Percentiles rank a stretch among this genome's conserved stretches.
Evolutionary conservation across 2,113 vertebrate genomes (phyloP).

Genomic region (Notechis scutatus): DNA sequence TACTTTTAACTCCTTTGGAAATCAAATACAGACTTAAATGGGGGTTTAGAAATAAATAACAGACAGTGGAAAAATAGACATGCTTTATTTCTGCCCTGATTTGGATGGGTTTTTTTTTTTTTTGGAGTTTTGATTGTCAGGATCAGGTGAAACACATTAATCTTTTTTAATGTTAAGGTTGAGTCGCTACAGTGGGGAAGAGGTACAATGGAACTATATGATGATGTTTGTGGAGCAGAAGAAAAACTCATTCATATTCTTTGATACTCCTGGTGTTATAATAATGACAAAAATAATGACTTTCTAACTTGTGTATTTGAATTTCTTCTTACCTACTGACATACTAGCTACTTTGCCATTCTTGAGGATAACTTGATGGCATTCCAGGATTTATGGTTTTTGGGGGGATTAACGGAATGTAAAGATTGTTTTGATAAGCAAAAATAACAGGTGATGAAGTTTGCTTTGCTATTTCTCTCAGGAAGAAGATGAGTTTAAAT

Average conservation of each 20-base stretch:
- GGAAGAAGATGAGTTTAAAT: not conserved
- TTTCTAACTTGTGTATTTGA: not conserved
- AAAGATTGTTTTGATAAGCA: not conserved
- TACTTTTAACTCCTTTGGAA: not conserved
- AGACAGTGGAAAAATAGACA: not conserved
- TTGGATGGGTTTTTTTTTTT: not conserved
- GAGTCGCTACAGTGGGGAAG: not conserved
- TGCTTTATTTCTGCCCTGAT: not conserved
- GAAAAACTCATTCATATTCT: not conserved
- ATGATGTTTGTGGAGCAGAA: not conserved
- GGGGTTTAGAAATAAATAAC: not conserved
- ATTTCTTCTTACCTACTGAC: not conserved
- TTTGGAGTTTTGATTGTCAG: not conserved
- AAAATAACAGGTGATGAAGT: not conserved
- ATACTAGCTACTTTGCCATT: not conserved
- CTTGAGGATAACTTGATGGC: not conserved
- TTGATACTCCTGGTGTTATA: not conserved
- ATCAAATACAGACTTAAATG: not conserved
- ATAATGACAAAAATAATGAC: not conserved
- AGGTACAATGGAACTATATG: not conserved
- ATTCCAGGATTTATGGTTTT: not conserved
- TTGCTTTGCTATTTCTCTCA: not conserved
- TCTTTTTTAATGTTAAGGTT: not conserved
- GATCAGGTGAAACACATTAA: not conserved
- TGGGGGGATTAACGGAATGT: not conserved